A percentile compares a stretch with the other conserved stretches of the same genome.
Evolutionary conservation across 2,113 vertebrate species (phyloP).

Genomic region (Cygnus atratus): DNA sequence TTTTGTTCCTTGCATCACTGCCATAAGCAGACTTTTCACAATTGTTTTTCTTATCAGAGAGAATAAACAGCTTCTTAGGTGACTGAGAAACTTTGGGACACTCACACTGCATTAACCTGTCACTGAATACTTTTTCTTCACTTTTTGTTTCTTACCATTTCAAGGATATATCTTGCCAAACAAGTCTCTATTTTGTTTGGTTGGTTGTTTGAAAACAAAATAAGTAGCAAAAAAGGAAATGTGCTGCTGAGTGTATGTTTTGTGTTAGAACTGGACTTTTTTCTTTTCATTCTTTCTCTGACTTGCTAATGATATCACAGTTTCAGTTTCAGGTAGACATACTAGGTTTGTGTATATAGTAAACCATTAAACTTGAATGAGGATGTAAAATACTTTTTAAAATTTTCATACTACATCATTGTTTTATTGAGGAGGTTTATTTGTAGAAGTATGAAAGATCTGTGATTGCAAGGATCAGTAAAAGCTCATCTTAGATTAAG

Average conservation of each 20-base stretch:
- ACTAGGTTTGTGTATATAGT: not conserved
- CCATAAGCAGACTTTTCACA: not conserved
- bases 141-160: not conserved
- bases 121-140: too few species aligned
- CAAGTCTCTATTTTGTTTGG: not conserved
- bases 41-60: not conserved
- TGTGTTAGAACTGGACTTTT: not conserved
- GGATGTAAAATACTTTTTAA: too few species aligned
- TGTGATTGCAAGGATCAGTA: not conserved
- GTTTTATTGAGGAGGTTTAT: not conserved
- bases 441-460: not conserved
- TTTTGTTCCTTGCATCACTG: not conserved
- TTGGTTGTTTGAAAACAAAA: not conserved
- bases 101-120: not conserved
- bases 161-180: not conserved
- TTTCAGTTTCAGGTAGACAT: not conserved
- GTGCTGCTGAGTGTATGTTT: not conserved
- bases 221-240: not conserved
- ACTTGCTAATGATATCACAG: not conserved
- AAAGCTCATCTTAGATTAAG: not conserved
- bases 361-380: not conserved
- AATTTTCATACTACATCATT: not conserved
- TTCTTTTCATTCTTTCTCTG: not conserved
- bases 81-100: not conserved
- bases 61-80: not conserved